phyloP scores from a whole-genome alignment of 2,113 vertebrate species.

The Grammomys surdaster region DNA sequence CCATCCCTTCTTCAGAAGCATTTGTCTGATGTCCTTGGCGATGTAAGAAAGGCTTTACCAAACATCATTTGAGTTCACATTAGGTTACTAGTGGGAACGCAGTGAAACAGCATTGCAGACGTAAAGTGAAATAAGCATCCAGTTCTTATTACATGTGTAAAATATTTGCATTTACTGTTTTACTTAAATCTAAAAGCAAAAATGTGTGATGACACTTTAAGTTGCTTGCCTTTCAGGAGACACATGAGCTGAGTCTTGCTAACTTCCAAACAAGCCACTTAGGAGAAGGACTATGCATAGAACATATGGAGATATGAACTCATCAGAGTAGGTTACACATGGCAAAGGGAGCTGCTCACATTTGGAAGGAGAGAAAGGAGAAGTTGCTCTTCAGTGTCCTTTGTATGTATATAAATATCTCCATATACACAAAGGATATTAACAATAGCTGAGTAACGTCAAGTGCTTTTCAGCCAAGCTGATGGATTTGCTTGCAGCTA shows the following conservation, averaged over 20 bases:
- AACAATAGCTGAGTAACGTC: not conserved
- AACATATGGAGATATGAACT: not conserved
- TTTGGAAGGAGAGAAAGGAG: not conserved
- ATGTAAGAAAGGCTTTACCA: not conserved
- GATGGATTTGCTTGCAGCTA: not conserved
- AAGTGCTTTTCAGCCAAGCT: not conserved
- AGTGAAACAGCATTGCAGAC: not conserved
- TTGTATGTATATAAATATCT: not conserved
- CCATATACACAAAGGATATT: not conserved
- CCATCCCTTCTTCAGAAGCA: not conserved
- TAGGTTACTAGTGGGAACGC: not conserved
- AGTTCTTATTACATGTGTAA: not conserved
- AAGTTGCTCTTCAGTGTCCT: not conserved
- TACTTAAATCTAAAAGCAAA: conserved; percentile 1
- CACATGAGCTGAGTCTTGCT: not conserved
- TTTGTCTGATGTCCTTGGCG: not conserved
- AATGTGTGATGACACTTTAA: not conserved
- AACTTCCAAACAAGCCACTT: not conserved
- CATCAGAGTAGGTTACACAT: not conserved
- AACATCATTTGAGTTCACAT: not conserved
- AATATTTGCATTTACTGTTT: not conserved
- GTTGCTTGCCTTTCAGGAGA: not conserved
- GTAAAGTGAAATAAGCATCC: not conserved
- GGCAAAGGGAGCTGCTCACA: not conserved
- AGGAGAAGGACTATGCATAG: not conserved